Evolutionary conservation across 1,140 invertebrate species (phyloP).

Genomic region (Scaptodrosophila lebanonensis): DNA sequence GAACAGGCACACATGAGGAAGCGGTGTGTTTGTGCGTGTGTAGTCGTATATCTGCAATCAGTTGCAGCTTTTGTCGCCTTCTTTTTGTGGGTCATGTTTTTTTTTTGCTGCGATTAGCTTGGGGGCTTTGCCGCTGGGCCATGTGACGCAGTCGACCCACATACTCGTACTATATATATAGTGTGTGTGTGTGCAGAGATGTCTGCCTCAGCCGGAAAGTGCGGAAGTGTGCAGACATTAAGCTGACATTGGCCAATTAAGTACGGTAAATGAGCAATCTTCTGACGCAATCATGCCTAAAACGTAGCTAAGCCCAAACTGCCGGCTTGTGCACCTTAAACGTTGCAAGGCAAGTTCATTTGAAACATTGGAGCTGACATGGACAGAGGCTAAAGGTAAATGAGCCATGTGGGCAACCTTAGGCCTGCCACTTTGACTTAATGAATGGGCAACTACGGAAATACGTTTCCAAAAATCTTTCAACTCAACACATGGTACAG

Average conservation of each 20-base stretch:
- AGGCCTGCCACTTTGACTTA: too few relatives aligned
- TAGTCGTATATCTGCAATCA: constrained; percentile 47
- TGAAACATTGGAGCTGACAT: constrained; percentile 23
- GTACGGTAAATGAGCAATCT: constrained; percentile 70
- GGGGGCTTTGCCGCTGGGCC: constrained; percentile 20
- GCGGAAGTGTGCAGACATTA: constrained; percentile 60
- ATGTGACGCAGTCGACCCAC: constrained; percentile 16
- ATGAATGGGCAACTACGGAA: too few relatives aligned
- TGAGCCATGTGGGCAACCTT: too few relatives aligned
- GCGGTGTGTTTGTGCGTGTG: background rate
- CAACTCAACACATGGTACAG: too few relatives aligned
- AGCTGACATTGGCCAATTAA: constrained; percentile 72
- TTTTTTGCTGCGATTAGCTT: constrained; percentile 62
- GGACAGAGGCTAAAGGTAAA: background rate
- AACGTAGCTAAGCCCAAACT: constrained; percentile 30
- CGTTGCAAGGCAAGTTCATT: constrained; percentile 16
- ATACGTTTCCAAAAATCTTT: too few relatives aligned
- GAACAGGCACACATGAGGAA: too few relatives aligned
- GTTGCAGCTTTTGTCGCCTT: constrained; percentile 62
- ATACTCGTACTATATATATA: background rate
- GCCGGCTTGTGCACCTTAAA: background rate
- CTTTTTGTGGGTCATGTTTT: constrained; percentile 57
- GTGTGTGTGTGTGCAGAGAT: constrained; percentile 1
- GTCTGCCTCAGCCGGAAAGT: constrained; percentile 5
- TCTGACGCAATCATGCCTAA: constrained; percentile 68